These are phyloP conservation scores for Aporophyla nigra DNA, from an alignment of 2,888 invertebrate species.

Conservation along the genomic window DNA sequence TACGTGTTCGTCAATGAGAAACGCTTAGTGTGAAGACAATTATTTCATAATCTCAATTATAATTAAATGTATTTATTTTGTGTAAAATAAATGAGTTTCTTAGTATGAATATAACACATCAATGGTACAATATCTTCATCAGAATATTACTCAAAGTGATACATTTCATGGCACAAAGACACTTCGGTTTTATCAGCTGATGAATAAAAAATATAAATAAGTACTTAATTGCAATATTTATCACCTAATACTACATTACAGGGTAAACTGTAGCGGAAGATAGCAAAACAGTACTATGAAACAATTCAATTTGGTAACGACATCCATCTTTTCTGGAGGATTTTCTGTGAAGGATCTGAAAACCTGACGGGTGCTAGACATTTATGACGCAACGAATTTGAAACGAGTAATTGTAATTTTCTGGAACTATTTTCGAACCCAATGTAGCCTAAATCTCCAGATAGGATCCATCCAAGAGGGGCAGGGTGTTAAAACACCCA, in stretches of 20 bases:
- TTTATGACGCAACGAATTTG: background rate
- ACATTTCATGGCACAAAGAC: conserved; percentile 49
- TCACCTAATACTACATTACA: conserved; percentile 9
- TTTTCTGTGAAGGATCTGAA: background rate
- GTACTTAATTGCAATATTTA: conserved; percentile 43
- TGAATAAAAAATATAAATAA: conserved; percentile 20
- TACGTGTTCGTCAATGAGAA: background rate
- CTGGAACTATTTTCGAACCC: background rate
- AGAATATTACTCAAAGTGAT: conserved; percentile 21
- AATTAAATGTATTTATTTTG: conserved; percentile 1
- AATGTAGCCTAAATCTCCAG: background rate
- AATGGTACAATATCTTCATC: conserved; percentile 47
- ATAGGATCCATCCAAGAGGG: background rate
- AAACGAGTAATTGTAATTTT: background rate
- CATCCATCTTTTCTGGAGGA: background rate
- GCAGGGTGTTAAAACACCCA: background rate
- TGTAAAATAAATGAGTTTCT: background rate
- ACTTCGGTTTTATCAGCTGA: conserved; percentile 16
- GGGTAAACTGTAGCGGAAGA: background rate
- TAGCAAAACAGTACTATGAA: background rate
- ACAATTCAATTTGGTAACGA: no score
- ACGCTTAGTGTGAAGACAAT: background rate
- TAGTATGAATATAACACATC: conserved; percentile 17
- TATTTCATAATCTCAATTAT: background rate
- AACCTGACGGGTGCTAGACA: background rate